Conservation (phyloP, 1,140 invertebrate genomes). For the Pygmarrhopalites habei region DNA sequence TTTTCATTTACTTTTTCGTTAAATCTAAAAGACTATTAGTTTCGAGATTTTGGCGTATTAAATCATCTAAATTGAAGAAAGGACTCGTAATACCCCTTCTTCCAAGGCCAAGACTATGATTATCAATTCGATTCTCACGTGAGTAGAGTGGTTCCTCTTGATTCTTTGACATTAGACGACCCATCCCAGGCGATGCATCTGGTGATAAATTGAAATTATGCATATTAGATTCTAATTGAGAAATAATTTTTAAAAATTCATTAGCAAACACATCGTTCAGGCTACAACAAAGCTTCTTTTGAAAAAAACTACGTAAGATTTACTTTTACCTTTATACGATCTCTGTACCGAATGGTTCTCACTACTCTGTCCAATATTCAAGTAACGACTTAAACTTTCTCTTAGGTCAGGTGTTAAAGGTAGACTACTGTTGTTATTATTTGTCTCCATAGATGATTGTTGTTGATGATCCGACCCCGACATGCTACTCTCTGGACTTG, state of each 20-base stretch:
- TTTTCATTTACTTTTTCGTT: conserved; percentile 20
- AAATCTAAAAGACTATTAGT: conserved; percentile 31
- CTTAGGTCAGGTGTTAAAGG: conserved; percentile 25
- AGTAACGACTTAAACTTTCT: conserved; percentile 32
- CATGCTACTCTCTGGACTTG: conserved; percentile 35
- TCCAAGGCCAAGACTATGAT: conserved; percentile 15
- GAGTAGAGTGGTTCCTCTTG: not conserved
- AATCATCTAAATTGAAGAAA: conserved; percentile 28
- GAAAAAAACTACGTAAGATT: no score
- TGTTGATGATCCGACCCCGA: conserved; percentile 22
- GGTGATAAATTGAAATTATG: no score
- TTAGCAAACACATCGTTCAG: no score
- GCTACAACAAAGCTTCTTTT: no score
- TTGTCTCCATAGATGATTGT: not conserved
- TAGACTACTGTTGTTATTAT: not conserved
- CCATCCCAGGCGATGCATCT: not conserved
- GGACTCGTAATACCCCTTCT: conserved; percentile 20
- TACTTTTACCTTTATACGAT: no score
- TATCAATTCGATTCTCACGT: conserved; percentile 13
- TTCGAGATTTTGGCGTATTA: conserved; percentile 30
- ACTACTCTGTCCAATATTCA: conserved; percentile 14
- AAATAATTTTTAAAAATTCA: no score
- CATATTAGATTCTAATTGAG: no score
- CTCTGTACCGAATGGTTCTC: no score
- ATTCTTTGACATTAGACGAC: not conserved